Conservation (phyloP, 2,888 invertebrate genomes). For the Drosophila vallismaia region DNA sequence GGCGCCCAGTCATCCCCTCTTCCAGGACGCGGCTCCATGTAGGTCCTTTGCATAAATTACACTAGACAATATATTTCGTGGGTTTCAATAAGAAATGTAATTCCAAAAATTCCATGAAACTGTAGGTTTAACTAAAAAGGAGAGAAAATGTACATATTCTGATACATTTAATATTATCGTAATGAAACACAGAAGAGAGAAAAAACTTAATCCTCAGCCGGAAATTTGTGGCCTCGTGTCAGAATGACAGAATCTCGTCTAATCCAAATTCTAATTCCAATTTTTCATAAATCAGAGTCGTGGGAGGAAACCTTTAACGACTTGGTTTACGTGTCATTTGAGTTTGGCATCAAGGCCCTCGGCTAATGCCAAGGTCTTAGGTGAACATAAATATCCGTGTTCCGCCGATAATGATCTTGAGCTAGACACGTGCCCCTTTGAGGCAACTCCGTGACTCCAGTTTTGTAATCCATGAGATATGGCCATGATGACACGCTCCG, state of each 20-base stretch:
- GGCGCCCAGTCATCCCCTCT: slow-evolving; percentile 22
- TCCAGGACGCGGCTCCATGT: neutral
- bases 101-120: neutral
- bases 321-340: slow-evolving; percentile 72
- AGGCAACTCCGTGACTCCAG: slow-evolving; percentile 28
- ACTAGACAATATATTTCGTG: slow-evolving; percentile 9
- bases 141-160: neutral
- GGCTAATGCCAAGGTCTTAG: slow-evolving; percentile 58
- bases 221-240: slow-evolving; percentile 21
- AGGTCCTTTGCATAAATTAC: slow-evolving; percentile 56
- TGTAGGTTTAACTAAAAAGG: neutral
- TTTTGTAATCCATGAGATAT: slow-evolving; percentile 61
- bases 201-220: slow-evolving; percentile 4
- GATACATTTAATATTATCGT: neutral
- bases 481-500: slow-evolving; percentile 59
- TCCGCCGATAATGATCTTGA: slow-evolving; percentile 59
- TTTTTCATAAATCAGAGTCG: slow-evolving; percentile 45
- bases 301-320: slow-evolving; percentile 36
- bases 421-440: slow-evolving; percentile 46
- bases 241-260: slow-evolving; percentile 14
- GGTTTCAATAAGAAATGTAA: neutral
- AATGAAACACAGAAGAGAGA: neutral
- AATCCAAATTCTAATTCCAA: slow-evolving; percentile 14
- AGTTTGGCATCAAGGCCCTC: slow-evolving; percentile 23
- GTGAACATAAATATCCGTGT: slow-evolving; percentile 63